Evolutionary conservation across 2,888 invertebrate genomes (phyloP).

Genomic region (Torymus auratus): DNA sequence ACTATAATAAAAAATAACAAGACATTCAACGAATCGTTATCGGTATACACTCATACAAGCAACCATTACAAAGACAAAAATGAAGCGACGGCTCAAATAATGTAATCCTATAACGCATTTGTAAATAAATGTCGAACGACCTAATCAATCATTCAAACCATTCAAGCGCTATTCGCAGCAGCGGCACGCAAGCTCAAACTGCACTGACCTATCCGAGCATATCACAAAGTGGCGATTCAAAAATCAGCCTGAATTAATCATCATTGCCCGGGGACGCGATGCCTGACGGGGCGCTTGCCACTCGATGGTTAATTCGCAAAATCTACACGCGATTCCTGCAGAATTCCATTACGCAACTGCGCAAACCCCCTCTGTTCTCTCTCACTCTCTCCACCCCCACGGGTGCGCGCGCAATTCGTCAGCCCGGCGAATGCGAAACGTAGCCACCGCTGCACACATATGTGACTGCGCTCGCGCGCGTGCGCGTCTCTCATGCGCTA

Average conservation of each 20-base stretch:
- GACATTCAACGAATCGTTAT: not conserved
- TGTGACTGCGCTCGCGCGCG: not conserved
- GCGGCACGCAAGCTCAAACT: not conserved
- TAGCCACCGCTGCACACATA: constrained; percentile 7
- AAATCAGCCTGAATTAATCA: constrained; percentile 24
- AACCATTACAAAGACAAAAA: no score
- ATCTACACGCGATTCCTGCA: constrained; percentile 30
- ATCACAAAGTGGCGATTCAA: not conserved
- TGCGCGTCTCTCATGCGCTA: no score
- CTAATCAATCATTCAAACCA: no score
- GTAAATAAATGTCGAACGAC: no score
- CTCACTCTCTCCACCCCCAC: not conserved
- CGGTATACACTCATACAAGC: no score
- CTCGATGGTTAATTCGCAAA: constrained; percentile 40
- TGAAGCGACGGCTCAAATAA: no score
- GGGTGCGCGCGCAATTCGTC: constrained; percentile 20
- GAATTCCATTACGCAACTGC: constrained; percentile 32
- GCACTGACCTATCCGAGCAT: no score
- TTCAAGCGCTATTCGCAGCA: no score
- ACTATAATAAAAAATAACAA: not conserved
- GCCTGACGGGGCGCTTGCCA: no score
- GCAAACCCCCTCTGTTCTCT: not conserved
- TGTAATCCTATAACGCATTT: no score
- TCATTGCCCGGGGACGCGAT: not conserved
- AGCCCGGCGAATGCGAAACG: constrained; percentile 37